Base-by-base conservation (phyloP, 2,888 invertebrate genomes). In the Phengaris alcon region DNA sequence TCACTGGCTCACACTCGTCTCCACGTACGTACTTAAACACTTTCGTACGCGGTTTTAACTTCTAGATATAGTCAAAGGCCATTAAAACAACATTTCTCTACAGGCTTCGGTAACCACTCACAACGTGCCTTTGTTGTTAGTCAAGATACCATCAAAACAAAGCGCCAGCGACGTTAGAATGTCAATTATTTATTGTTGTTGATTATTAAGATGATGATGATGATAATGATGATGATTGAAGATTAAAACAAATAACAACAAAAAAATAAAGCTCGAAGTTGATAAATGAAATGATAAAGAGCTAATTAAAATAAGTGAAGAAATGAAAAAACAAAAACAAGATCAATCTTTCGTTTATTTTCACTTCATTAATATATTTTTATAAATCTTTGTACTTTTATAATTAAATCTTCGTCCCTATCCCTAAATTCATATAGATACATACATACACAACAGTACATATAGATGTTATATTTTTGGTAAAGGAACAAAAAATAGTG, bases 81-180 rank as follows among this genome's bases (percentile, higher is more conserved):
- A 64, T 64, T 64, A 51, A 69, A 69, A 69, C n/a, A 69, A 69
- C n/a, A 70, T 70, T 51, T 70, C 51, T 70, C 51, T 70, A 48
- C 46, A 70, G 46, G 70, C 22, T 70, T 48, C 51, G 51, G 15
- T 70, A 70, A 70, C 46, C 35, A 15, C 70, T 70, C n/a, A 70
- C 46, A 70, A 70, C 48, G n/a, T 15, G 69, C 59, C 6, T 57
- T 64, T 64, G 59, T 64, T 64, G 64, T 35, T 64, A 35, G 64
- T 12, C 35, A 35, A 35, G 64, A 64, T 64, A 64, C 64, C 12
- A 64, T 64, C 64, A 44, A 64, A 64, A 64, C 64, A 64, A 64
- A 87, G 87, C 88, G 88, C 86, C 88, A 87, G 86, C 85, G 84
- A 87, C 88, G 85, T 82, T 64, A 12, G 35, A 44, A 15, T 12